Percentiles rank a stretch among this genome's conserved stretches.
These are phyloP conservation scores for Trissolcus basalis DNA, from an alignment of 1,140 invertebrate species.

Conservation along the genomic window DNA sequence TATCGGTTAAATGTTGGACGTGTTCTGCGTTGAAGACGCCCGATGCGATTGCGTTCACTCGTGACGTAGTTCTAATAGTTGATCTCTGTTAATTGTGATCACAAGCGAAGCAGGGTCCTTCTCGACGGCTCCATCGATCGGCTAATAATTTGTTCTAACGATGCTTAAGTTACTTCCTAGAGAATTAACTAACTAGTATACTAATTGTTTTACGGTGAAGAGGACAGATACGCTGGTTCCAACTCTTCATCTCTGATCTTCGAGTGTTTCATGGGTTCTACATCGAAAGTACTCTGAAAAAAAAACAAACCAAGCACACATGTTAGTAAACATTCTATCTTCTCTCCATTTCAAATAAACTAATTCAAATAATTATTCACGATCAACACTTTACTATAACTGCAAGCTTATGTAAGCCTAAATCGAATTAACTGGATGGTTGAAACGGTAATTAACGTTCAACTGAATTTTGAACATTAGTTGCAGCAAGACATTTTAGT, in stretches of 20 bases:
- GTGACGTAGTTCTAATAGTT: conserved; percentile 10
- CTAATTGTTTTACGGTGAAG: conserved; percentile 73
- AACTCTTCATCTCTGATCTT: conserved; percentile 72
- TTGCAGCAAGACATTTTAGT: neutral
- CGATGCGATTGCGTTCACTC: conserved; percentile 8
- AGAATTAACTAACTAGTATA: conserved; percentile 76
- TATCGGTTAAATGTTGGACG: conserved; percentile 24
- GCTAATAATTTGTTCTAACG: conserved; percentile 64
- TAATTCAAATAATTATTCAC: no score
- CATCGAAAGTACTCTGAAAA: conserved; percentile 70
- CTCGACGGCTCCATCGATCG: conserved; percentile 50
- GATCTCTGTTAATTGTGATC: conserved; percentile 36
- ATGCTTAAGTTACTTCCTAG: conserved; percentile 71
- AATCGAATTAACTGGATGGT: neutral
- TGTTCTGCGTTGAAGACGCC: conserved; percentile 20
- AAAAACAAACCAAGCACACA: neutral
- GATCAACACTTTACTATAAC: no score
- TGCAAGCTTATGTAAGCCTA: no score
- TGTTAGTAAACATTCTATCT: neutral
- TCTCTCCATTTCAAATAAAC: no score
- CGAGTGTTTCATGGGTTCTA: conserved; percentile 69
- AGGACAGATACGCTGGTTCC: conserved; percentile 71
- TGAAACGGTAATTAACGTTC: neutral
- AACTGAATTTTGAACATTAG: neutral
- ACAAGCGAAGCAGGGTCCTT: conserved; percentile 49